Base-by-base conservation (phyloP, 2,888 invertebrate species). In the Drosophila kuntzei region DNA sequence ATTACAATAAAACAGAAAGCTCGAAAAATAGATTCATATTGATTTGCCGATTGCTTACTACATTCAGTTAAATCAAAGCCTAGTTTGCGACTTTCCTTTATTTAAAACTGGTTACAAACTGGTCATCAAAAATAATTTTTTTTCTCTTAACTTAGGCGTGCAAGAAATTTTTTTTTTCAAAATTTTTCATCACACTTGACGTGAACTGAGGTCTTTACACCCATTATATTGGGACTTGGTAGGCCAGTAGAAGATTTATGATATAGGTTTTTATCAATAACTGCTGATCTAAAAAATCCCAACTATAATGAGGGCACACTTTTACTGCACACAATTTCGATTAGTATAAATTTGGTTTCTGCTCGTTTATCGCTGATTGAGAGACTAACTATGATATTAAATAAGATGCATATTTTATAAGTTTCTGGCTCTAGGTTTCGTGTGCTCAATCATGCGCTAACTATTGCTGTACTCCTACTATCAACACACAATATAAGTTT, bases 271-370 rank as follows among this genome's bases (percentile, higher is more conserved):
- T 68, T 70, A 73, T 81, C 76, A 81, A 85, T 88, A 90, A 91
- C 92, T 92, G 90, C 92, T 92, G 92, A 91, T 92, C 92, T 92
- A 92, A 91, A 91, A 92, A 92, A 92, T 92, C 92, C 92, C 92
- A 91, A 90, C 91, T 89, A 91, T 89, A 91, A 90, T 90, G 83
- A 77, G 80, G 79, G 88, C 86, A 90, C 79, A 76, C 61, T 39
- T 51, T 54, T 14, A 39, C 6, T n/a, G 57, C 55, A 54, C 18
- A 20, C 12, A 22, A 20, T 18, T 14, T 47, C 22, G 0, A 36
- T 18, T 8, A 11, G 12, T 25, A 9, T 2, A 16, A 36, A 37
- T 12, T 37, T 4, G 2, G 5, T 46, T 14, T 44, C n/a, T 18
- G 7, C 22, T 25, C 37, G 37, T 8, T 25, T 22, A 43, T 34